These are phyloP conservation scores for Taenioides sp. DNA, from an alignment of 2,797 vertebrate species.

Conservation along the genomic window DNA sequence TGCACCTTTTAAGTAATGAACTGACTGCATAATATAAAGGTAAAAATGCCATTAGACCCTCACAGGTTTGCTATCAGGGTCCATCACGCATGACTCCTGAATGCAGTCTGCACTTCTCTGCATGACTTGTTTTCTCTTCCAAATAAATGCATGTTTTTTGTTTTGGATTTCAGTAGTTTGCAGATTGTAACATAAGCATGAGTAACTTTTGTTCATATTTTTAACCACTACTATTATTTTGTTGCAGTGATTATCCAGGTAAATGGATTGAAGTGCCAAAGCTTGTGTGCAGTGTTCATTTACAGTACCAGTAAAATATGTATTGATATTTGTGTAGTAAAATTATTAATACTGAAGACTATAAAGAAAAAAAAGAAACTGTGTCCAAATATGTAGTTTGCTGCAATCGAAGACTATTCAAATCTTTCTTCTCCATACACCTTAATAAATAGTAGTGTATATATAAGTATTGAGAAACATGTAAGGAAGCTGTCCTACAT, in stretches of 20 bases:
- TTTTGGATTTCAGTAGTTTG: conserved; percentile 21
- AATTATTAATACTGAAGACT: background rate
- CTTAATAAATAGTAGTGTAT: too few relatives aligned
- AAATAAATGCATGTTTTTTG: conserved; percentile 41
- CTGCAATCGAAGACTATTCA: too few relatives aligned
- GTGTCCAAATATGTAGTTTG: background rate
- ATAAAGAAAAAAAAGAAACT: background rate
- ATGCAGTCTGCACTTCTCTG: conserved; percentile 34
- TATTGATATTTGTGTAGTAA: background rate
- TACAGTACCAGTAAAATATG: background rate
- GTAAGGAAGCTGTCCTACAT: background rate
- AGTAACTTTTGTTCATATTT: conserved; percentile 27
- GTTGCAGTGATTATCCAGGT: conserved; percentile 37
- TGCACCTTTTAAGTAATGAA: background rate
- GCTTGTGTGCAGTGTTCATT: conserved; percentile 33
- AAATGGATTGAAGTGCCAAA: conserved; percentile 29
- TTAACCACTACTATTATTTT: conserved; percentile 31
- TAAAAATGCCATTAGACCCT: background rate
- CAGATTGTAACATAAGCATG: conserved; percentile 23
- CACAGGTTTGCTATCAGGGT: background rate
- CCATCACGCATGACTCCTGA: conserved; percentile 29
- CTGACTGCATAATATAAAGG: background rate
- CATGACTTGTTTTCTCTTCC: conserved; percentile 34
- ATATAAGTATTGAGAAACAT: too few relatives aligned
- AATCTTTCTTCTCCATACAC: too few relatives aligned